Conservation (phyloP, 2,888 invertebrate genomes). For the Hedychridium roseum region DNA sequence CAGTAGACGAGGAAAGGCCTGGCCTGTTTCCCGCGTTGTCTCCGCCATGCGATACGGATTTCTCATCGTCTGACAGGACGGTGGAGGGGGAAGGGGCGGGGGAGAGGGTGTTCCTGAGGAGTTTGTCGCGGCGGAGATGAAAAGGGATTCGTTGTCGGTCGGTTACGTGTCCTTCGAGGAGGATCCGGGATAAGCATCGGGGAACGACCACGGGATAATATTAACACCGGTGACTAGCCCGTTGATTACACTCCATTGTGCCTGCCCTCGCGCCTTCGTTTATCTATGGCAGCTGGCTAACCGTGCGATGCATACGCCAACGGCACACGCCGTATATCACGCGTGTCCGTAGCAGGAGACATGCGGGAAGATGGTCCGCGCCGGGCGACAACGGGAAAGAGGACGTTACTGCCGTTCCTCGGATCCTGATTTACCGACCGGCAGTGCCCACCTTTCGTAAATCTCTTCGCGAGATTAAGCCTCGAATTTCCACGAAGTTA, state of each 20-base stretch:
- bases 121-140: no score
- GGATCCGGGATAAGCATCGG: conserved; percentile 47
- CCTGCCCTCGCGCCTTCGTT: conserved; percentile 49
- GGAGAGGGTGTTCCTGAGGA: no score
- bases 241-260: conserved; percentile 57
- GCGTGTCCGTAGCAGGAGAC: conserved; percentile 51
- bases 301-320: conserved; percentile 44
- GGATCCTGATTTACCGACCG: no score
- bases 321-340: conserved; percentile 47
- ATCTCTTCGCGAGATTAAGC: no score
- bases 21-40: conserved; percentile 14
- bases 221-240: conserved; percentile 46
- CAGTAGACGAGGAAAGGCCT: conserved; percentile 13
- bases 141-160: no score
- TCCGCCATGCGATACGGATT: conserved; percentile 38
- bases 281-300: conserved; percentile 45
- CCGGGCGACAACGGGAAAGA: background rate
- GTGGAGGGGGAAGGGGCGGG: no score
- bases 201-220: conserved; percentile 52
- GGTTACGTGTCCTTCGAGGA: no score
- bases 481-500: no score
- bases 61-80: conserved; percentile 24
- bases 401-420: no score
- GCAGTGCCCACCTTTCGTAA: no score
- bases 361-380: conserved; percentile 24